phyloP scores from a whole-genome alignment of 2,888 invertebrate genomes.

The Mythimna impura region DNA sequence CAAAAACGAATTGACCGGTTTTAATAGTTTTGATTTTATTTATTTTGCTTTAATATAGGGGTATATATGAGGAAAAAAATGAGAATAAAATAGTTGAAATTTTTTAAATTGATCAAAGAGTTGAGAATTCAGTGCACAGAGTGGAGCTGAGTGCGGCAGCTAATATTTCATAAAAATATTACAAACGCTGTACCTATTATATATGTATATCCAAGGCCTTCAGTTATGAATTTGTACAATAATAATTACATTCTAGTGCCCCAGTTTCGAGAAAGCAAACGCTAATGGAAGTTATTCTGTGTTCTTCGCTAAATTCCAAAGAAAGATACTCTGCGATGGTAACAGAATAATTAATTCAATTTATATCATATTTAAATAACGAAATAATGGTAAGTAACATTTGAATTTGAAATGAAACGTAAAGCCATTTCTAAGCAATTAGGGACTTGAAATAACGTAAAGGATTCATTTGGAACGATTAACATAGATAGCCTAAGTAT shows the following conservation, averaged over 20 bases:
- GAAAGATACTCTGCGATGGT: conserved; percentile 24
- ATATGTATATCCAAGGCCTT: background rate
- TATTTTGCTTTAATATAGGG: too few species aligned
- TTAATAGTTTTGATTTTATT: too few species aligned
- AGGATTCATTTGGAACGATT: conserved; percentile 38
- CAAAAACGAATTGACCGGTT: too few species aligned
- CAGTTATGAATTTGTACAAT: background rate
- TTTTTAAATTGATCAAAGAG: too few species aligned
- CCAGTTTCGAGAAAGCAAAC: conserved; percentile 22
- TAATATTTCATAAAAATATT: background rate
- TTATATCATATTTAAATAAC: conserved; percentile 40
- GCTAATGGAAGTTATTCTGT: conserved; percentile 28
- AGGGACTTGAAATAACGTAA: conserved; percentile 29
- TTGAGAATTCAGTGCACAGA: too few species aligned
- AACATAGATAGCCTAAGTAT: conserved; percentile 10
- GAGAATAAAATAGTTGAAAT: too few species aligned
- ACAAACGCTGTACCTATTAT: too few species aligned
- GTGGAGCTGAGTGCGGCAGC: too few species aligned
- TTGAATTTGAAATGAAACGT: conserved; percentile 40
- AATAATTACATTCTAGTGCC: conserved; percentile 18
- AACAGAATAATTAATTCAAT: conserved; percentile 52
- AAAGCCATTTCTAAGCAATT: conserved; percentile 30
- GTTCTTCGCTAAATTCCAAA: conserved; percentile 25
- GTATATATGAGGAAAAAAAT: too few species aligned
- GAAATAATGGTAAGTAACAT: conserved; percentile 25